Conservation (phyloP, 2,113 vertebrate genomes). For the Catharus bicknelli region DNA sequence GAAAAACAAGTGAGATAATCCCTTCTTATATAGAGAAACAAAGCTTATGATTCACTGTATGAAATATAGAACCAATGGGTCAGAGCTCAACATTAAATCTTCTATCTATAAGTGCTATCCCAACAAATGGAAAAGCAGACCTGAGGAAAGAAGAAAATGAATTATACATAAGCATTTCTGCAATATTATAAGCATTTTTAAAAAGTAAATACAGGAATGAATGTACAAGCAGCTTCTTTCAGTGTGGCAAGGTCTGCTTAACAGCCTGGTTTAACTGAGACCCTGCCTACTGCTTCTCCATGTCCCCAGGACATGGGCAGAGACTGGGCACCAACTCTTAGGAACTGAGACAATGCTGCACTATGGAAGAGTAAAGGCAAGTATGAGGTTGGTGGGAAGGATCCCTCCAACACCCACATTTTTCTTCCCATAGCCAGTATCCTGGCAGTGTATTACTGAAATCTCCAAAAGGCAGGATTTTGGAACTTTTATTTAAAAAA, state of each 20-base stretch:
- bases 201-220: background rate
- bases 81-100: background rate
- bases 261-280: background rate
- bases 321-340: background rate
- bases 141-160: background rate
- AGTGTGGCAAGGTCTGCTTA: background rate
- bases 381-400: background rate
- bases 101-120: background rate
- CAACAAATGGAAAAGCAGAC: slow-evolving; percentile 6
- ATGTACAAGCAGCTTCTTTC: background rate
- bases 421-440: background rate
- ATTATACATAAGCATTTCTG: slow-evolving; percentile 4
- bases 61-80: background rate
- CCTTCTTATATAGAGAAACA: background rate
- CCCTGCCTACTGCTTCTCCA: background rate
- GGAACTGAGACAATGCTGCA: background rate
- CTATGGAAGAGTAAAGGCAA: background rate
- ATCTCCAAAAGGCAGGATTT: background rate
- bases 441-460: background rate
- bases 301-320: background rate
- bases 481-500: background rate
- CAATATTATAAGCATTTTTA: background rate
- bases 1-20: background rate
- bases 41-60: background rate
- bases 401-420: background rate